A percentile compares a stretch with the other conserved stretches of the same genome.
Conservation (phyloP, 2,888 invertebrate genomes). For the Chymomyza caudatula region DNA sequence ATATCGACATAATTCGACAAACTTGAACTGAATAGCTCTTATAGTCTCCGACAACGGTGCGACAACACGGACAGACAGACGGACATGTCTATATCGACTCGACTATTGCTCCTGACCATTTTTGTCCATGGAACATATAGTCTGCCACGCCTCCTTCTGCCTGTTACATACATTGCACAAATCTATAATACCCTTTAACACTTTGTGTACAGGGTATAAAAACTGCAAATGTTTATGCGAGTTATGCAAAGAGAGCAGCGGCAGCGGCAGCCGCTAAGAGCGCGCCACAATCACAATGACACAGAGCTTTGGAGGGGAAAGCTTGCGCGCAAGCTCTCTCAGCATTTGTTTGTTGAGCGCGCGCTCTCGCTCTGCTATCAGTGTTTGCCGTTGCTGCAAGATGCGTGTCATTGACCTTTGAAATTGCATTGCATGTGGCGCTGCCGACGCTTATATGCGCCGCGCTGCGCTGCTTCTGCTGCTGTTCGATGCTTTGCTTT, state of each 20-base stretch:
- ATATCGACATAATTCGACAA: no score
- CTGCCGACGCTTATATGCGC: constrained; percentile 42
- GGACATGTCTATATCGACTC: no score
- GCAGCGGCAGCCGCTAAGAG: background rate
- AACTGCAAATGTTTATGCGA: constrained; percentile 53
- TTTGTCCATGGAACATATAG: no score
- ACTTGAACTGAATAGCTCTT: no score
- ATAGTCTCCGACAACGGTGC: no score
- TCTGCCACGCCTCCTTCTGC: no score
- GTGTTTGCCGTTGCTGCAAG: constrained; percentile 37
- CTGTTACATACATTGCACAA: no score
- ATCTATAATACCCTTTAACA: no score
- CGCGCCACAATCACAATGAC: background rate
- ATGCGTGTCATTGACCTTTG: constrained; percentile 70
- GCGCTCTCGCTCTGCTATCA: constrained; percentile 28
- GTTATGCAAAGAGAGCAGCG: constrained; percentile 36
- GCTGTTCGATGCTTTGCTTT: constrained; percentile 41
- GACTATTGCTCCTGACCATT: no score
- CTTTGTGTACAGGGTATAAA: no score
- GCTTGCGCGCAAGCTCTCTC: constrained; percentile 5
- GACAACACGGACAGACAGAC: no score
- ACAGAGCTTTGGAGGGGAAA: constrained; percentile 25
- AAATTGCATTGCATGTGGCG: constrained; percentile 67
- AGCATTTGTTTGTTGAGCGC: constrained; percentile 11
- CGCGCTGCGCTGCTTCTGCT: constrained; percentile 48